These are phyloP conservation scores for Acanthornis magna DNA, from an alignment of 2,797 vertebrate species.

Conservation along the genomic window DNA sequence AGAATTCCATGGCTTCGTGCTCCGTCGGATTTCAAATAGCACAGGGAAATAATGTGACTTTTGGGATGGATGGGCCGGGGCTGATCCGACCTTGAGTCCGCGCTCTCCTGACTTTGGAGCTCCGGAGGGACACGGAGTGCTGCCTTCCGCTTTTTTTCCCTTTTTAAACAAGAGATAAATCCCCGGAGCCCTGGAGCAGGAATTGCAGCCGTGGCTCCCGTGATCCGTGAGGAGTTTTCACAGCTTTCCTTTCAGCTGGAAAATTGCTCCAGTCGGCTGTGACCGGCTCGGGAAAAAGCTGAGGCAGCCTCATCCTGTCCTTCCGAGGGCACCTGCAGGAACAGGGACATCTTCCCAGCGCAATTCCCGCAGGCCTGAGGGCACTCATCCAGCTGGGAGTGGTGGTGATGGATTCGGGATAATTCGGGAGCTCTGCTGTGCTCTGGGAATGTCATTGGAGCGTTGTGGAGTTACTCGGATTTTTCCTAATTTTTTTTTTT, in stretches of 20 bases:
- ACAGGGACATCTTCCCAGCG: background rate
- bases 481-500: too few species aligned
- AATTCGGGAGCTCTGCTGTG: background rate
- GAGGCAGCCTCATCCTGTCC: background rate
- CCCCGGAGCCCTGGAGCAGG: background rate
- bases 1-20: background rate
- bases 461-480: background rate
- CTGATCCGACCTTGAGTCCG: conserved; percentile 13
- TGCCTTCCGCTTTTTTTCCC: background rate
- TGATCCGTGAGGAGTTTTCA: conserved; percentile 9
- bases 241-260: background rate
- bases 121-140: background rate
- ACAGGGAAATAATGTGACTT: background rate
- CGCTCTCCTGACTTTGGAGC: conserved; percentile 5
- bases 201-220: background rate
- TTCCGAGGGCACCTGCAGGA: background rate
- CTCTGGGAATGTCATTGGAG: background rate
- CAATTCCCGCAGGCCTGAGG: background rate
- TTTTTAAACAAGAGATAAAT: background rate
- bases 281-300: background rate
- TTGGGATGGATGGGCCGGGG: background rate
- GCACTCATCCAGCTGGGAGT: background rate
- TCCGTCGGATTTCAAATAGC: background rate
- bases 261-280: background rate
- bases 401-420: background rate